phyloP scores from a whole-genome alignment of 2,113 vertebrate genomes.

The Anarhynchus alexandrinus region DNA sequence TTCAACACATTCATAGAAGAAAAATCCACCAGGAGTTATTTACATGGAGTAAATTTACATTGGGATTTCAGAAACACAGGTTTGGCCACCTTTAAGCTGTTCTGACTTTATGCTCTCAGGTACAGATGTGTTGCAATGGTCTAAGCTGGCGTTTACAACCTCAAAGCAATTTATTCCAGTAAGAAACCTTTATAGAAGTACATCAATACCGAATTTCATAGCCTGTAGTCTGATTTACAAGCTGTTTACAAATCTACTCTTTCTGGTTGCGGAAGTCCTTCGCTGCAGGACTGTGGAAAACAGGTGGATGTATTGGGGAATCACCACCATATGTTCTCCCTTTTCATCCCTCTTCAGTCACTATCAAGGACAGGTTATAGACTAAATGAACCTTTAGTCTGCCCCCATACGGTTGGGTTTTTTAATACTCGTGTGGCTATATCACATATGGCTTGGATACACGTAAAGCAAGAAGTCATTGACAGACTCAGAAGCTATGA shows the following conservation, averaged over 20 bases:
- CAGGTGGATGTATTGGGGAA: background rate
- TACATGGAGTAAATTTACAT: background rate
- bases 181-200: background rate
- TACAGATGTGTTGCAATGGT: background rate
- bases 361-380: background rate
- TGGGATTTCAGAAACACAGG: background rate
- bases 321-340: background rate
- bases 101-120: background rate
- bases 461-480: background rate
- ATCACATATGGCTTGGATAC: background rate
- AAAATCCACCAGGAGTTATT: background rate
- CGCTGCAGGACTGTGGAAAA: background rate
- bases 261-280: background rate
- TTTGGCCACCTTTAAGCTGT: background rate
- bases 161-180: background rate
- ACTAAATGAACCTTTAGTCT: background rate
- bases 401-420: background rate
- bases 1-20: background rate
- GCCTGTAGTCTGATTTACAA: background rate
- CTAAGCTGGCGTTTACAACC: background rate
- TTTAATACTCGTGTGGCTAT: background rate
- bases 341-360: background rate
- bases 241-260: background rate
- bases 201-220: background rate
- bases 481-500: background rate